Evolutionary conservation across 2,113 vertebrate genomes (phyloP), one percentile per base, ranked within the genome.

Genomic region (Puntigrus tetrazona): DNA sequence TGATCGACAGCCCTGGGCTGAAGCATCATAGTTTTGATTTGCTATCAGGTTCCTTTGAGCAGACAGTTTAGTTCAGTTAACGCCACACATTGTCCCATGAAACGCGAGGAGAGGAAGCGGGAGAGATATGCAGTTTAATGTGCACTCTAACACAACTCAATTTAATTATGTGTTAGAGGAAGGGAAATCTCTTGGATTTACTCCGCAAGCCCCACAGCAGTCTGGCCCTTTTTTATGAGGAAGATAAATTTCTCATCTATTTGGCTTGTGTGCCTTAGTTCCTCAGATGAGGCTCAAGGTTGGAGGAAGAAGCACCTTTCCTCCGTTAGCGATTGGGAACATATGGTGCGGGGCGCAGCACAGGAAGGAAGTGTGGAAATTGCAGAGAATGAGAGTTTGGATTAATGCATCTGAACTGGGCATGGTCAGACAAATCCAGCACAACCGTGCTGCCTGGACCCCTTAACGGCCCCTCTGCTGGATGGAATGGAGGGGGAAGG

Each of bases 321-420:
- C 83, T 86, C 85, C 82, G 89, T 91, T 93, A 92, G 91, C 91
- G 89, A 91, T 91, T 91, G 90, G 92, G 93, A 92, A 92, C 91
- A 92, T 93, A 92, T 92, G 91, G 91, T 82, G 63, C 88, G 89
- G 91, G 80, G 79, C 63, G 16, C 52, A 81, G 81, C 74, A 45
- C 90, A 91, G 86, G 93, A 92, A 92, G 89, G 86, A 92, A 92
- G 93, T 94, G 93, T 93, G 93, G 87, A 94, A 94, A 94, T 94
- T 89, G 93, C 90, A 87, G 91, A 92, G 92, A 94, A 94, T 94
- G 92, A 94, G 92, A 89, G 92, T 93, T 94, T 93, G 91, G 93
- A 93, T 94, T 94, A 92, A 92, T 93, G 93, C 90, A 91, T 93
- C 92, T 93, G 93, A 93, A 92, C 92, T 92, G 92, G 92, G 90